Conservation (phyloP, 2,888 invertebrate genomes). For the Conistra vaccinii region DNA sequence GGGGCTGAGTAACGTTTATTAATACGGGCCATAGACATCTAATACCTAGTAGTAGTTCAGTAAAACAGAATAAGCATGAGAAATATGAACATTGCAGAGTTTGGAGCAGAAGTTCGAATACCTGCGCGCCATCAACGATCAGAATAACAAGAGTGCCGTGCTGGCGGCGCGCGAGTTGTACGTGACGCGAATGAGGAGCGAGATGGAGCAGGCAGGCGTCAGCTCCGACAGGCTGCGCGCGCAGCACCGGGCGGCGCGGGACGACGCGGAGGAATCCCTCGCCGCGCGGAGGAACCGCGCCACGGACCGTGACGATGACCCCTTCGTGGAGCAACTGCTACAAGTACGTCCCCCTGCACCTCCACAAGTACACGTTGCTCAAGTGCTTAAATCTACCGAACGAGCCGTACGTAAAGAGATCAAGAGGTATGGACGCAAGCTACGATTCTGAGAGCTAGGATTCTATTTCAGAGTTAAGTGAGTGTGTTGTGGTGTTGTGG, state of each 20-base stretch:
- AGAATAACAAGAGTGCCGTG: constrained; percentile 47
- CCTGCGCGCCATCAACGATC: constrained; percentile 31
- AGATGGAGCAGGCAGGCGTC: constrained; percentile 18
- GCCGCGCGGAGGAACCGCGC: constrained; percentile 38
- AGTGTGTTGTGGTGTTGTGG: background rate
- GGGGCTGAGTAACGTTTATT: too few species aligned
- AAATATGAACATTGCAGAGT: constrained; percentile 33
- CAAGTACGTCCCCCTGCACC: constrained; percentile 41
- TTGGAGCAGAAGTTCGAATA: constrained; percentile 30
- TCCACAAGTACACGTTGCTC: background rate
- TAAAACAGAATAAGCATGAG: background rate
- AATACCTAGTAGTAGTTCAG: background rate
- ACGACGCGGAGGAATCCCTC: constrained; percentile 45
- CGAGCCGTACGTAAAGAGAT: constrained; percentile 28
- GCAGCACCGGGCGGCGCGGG: constrained; percentile 50
- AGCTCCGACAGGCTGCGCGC: constrained; percentile 46
- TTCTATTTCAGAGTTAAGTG: background rate
- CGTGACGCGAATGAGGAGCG: constrained; percentile 31
- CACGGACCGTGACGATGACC: constrained; percentile 41
- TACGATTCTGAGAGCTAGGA: constrained; percentile 17
- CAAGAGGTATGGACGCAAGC: constrained; percentile 31
- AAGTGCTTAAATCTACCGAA: constrained; percentile 21
- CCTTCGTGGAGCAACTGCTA: constrained; percentile 41
- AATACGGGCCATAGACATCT: background rate
- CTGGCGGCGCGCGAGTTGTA: constrained; percentile 42